These are phyloP conservation scores for Pachypsylla venusta DNA, from an alignment of 1,140 invertebrate genomes.

Conservation along the genomic window DNA sequence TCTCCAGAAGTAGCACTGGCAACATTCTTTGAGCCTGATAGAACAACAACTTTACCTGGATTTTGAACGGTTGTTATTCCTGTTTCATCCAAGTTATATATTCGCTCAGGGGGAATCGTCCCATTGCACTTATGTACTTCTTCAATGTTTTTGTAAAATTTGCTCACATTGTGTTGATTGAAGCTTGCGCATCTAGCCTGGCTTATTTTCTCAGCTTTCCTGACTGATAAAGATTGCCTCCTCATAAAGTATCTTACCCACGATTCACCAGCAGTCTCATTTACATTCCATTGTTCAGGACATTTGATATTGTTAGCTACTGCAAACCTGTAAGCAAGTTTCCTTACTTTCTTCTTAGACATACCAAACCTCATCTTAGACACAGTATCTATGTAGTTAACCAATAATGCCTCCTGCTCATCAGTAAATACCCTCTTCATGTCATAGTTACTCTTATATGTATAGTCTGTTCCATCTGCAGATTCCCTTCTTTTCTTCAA, in stretches of 20 bases:
- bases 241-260: conserved; percentile 32
- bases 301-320: conserved; percentile 25
- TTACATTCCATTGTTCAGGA: conserved; percentile 27
- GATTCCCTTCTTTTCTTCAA: too few species aligned
- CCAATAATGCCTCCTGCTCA: background rate
- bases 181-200: background rate
- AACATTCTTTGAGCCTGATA: background rate
- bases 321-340: conserved; percentile 30
- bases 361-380: conserved; percentile 28
- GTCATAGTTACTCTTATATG: too few species aligned
- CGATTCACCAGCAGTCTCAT: conserved; percentile 30
- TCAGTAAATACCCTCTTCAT: conserved; percentile 4
- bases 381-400: background rate
- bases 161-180: conserved; percentile 17
- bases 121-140: too few species aligned
- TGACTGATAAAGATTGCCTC: background rate
- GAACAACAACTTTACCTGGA: background rate
- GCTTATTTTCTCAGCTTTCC: background rate
- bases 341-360: conserved; percentile 27
- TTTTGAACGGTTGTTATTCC: background rate
- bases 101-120: background rate
- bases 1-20: conserved; percentile 24
- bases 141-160: conserved; percentile 29
- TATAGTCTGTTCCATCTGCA: too few species aligned
- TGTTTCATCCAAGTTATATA: background rate